Percentiles rank a stretch among this genome's conserved stretches.
These are phyloP conservation scores for Tragelaphus strepsiceros DNA, from an alignment of 2,113 vertebrate genomes.

Conservation along the genomic window DNA sequence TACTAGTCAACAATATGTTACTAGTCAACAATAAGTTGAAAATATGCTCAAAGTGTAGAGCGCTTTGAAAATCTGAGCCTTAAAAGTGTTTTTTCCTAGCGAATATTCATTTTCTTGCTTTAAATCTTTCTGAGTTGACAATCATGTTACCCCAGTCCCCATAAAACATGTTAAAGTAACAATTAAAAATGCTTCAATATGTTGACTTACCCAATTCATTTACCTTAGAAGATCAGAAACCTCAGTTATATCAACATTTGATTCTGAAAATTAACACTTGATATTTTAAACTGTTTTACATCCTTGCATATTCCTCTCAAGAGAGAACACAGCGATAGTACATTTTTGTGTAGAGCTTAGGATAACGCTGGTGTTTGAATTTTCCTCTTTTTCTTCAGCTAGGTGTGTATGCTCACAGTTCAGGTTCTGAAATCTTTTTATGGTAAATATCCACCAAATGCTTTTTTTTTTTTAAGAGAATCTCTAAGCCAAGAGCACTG, in stretches of 20 bases:
- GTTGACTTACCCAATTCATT: background rate
- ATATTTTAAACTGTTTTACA: background rate
- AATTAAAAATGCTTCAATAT: background rate
- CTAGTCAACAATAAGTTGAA: background rate
- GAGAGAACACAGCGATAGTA: background rate
- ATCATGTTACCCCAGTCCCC: background rate
- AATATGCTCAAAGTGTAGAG: background rate
- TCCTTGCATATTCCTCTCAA: background rate
- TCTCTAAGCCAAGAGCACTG: conserved; percentile 43
- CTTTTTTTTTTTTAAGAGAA: background rate
- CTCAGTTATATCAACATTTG: background rate
- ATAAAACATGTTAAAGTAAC: background rate
- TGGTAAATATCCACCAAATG: background rate
- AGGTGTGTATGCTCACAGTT: background rate
- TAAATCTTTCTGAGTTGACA: background rate
- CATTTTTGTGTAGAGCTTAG: background rate
- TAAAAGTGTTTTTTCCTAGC: background rate
- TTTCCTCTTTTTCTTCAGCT: background rate
- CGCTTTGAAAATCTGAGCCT: background rate
- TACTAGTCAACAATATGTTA: background rate
- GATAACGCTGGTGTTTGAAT: background rate
- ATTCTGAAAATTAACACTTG: background rate
- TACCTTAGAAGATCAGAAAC: background rate
- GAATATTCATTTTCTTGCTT: background rate
- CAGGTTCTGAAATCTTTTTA: background rate